Evolutionary conservation across 2,113 vertebrate species (phyloP).

Genomic region (Zeus faber): DNA sequence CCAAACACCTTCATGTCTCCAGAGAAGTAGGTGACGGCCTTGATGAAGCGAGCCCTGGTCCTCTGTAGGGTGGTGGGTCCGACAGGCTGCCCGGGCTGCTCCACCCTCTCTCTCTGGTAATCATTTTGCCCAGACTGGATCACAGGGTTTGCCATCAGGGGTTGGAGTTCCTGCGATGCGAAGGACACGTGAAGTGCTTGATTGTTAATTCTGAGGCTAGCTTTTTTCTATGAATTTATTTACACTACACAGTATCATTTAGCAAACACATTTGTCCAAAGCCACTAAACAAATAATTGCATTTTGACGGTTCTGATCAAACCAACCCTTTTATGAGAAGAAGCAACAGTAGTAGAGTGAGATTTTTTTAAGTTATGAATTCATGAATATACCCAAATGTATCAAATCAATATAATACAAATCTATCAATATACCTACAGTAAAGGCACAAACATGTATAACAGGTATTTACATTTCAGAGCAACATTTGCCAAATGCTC

Average conservation of each 20-base stretch:
- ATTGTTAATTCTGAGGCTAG: not conserved
- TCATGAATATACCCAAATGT: no score
- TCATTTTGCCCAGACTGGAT: not conserved
- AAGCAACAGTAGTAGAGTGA: not conserved
- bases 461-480: not conserved
- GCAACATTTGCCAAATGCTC: not conserved
- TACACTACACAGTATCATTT: no score
- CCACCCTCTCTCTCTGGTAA: constrained; percentile 12
- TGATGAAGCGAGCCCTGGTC: constrained; percentile 40
- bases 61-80: not conserved
- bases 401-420: not conserved
- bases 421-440: not conserved
- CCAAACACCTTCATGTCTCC: constrained; percentile 73
- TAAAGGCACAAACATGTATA: not conserved
- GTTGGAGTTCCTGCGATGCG: constrained; percentile 59
- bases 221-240: not conserved
- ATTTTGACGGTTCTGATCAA: not conserved
- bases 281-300: not conserved
- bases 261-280: no score
- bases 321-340: not conserved
- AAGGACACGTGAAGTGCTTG: not conserved
- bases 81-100: not conserved
- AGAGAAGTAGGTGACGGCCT: constrained; percentile 62
- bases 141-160: constrained; percentile 60
- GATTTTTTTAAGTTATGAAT: no score